These are phyloP conservation scores for Pycnomerus fuliginosus DNA, from an alignment of 2,888 invertebrate genomes.

Conservation along the genomic window DNA sequence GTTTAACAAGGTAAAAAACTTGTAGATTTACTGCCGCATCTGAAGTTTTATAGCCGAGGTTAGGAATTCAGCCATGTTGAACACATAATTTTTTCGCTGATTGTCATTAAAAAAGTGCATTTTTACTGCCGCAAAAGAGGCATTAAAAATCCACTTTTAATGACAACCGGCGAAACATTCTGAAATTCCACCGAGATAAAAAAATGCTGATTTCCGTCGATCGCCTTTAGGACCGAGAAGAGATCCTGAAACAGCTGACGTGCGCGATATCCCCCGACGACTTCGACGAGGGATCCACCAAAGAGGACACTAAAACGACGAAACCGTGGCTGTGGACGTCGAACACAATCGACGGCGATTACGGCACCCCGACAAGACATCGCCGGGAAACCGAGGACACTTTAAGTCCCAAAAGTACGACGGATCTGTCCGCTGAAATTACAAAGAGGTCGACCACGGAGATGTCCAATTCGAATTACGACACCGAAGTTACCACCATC, in stretches of 20 bases:
- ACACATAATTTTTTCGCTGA: too few relatives aligned
- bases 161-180: too few relatives aligned
- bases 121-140: too few relatives aligned
- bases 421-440: constrained; percentile 17
- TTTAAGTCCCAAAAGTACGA: constrained; percentile 40
- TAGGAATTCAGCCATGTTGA: too few relatives aligned
- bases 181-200: too few relatives aligned
- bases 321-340: constrained; percentile 50
- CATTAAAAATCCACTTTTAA: too few relatives aligned
- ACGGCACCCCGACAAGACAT: constrained; percentile 49
- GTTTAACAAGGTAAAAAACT: too few relatives aligned
- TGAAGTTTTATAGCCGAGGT: too few relatives aligned
- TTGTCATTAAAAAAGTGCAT: too few relatives aligned
- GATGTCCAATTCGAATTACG: constrained; percentile 23
- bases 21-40: too few relatives aligned
- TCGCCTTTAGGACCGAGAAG: constrained; percentile 60
- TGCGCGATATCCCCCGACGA: constrained; percentile 54
- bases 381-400: constrained; percentile 52
- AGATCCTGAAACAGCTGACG: constrained; percentile 60
- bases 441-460: constrained; percentile 3
- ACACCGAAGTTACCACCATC: constrained; percentile 29
- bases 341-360: constrained; percentile 49
- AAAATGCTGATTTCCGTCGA: too few relatives aligned
- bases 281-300: constrained; percentile 40
- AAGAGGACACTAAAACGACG: constrained; percentile 29